phyloP scores from a whole-genome alignment of 1,140 invertebrate genomes.

The Parapsyche elsis region DNA sequence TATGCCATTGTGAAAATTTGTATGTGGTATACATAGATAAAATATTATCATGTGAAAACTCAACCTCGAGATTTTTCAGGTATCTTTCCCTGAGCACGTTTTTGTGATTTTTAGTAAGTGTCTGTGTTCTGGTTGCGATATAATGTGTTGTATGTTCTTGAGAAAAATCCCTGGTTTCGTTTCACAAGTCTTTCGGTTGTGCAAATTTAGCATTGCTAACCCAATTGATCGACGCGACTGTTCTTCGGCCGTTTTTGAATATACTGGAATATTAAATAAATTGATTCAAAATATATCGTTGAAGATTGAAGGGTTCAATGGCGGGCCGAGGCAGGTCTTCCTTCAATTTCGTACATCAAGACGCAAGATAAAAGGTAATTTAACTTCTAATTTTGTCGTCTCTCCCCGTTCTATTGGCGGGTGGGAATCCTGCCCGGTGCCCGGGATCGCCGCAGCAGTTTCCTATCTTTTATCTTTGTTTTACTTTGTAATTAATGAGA shows the following conservation, averaged over 20 bases:
- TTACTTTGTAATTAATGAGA: conserved; percentile 57
- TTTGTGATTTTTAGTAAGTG: no score
- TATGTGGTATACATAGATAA: no score
- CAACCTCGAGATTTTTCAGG: no score
- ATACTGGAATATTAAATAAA: conserved; percentile 12
- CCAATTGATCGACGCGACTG: background rate
- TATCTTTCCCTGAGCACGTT: no score
- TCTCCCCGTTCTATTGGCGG: conserved; percentile 15
- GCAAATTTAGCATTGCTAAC: no score
- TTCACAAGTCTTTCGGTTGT: no score
- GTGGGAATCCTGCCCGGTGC: conserved; percentile 21
- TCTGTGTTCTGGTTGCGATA: no score
- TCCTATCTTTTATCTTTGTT: conserved; percentile 56
- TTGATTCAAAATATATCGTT: conserved; percentile 6
- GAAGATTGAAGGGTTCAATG: conserved; percentile 31
- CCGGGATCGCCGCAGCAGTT: conserved; percentile 34
- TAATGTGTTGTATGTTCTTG: no score
- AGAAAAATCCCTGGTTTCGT: no score
- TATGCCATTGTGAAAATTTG: no score
- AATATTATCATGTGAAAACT: no score
- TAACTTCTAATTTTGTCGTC: conserved; percentile 49
- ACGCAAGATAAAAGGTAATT: conserved; percentile 50
- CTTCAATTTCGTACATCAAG: conserved; percentile 35
- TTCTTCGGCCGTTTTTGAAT: background rate
- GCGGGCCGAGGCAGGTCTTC: background rate